phyloP scores from a whole-genome alignment of 2,113 vertebrate genomes.

The Anthoscopus minutus region DNA sequence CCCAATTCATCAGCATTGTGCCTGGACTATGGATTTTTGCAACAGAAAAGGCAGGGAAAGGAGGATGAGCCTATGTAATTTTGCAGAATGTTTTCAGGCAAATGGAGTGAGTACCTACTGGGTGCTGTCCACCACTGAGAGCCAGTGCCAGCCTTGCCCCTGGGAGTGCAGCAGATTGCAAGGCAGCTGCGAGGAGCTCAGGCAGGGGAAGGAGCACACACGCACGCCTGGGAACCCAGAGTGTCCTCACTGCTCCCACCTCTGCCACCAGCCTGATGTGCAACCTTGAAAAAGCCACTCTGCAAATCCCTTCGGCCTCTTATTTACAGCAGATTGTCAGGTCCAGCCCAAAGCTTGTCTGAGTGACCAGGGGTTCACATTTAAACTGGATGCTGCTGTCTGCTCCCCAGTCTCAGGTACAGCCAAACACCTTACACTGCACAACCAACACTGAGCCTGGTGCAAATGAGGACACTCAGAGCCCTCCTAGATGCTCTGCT shows the following conservation, averaged over 20 bases:
- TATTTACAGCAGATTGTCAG: not conserved
- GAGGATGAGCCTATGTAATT: not conserved
- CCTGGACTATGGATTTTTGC: not conserved
- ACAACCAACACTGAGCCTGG: accelerated
- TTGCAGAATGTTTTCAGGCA: not conserved
- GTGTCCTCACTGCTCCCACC: not conserved
- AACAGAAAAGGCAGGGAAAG: not conserved
- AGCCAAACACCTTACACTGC: not conserved
- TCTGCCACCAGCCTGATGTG: not conserved
- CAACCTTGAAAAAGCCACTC: not conserved
- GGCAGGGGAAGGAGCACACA: not conserved
- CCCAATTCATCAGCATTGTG: not conserved
- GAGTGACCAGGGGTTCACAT: not conserved
- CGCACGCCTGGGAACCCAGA: not conserved
- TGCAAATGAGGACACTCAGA: not conserved
- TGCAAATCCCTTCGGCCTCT: not conserved
- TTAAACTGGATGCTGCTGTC: not conserved
- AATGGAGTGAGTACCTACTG: not conserved
- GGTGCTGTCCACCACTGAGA: not conserved
- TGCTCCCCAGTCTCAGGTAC: not conserved
- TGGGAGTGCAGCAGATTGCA: accelerated
- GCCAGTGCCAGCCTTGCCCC: not conserved
- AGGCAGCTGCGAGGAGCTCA: accelerated
- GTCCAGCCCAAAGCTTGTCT: not conserved
- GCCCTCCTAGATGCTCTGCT: not conserved